Percentiles rank a stretch among this genome's conserved stretches.
Evolutionary conservation across 2,113 vertebrate genomes (phyloP).

Genomic region (Sphaerodactylus townsendi): DNA sequence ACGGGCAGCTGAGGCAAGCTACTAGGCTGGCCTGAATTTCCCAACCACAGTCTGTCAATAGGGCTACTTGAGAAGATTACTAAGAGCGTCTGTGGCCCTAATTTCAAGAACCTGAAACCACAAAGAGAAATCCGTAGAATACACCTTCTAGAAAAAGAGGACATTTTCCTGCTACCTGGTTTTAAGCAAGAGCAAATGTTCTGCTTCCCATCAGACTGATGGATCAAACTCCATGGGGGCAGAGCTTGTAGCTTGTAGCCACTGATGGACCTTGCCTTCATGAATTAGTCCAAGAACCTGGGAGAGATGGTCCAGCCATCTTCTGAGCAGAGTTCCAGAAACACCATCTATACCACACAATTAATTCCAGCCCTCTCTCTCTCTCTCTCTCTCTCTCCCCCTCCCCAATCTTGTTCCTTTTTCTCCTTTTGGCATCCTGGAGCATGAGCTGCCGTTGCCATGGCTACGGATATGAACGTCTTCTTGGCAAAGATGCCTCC

Average conservation of each 20-base stretch:
- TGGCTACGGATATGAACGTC: conserved; percentile 46
- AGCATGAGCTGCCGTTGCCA: conserved; percentile 42
- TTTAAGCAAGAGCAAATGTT: background rate
- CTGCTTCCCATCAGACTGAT: background rate
- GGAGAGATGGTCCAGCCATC: background rate
- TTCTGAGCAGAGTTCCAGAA: background rate
- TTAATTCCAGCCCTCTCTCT: background rate
- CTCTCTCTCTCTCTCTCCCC: no score
- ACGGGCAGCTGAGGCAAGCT: background rate
- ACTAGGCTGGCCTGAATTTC: background rate
- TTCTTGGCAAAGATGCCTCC: conserved; percentile 31
- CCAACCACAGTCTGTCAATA: background rate
- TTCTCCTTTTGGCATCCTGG: background rate
- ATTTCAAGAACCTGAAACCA: background rate
- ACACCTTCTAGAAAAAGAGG: background rate
- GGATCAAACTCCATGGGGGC: background rate
- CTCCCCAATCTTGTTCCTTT: background rate
- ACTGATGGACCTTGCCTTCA: no score
- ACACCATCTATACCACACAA: no score
- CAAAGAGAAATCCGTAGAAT: background rate
- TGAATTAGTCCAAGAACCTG: background rate
- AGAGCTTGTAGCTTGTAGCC: no score
- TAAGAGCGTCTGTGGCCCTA: background rate
- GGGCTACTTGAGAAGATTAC: background rate
- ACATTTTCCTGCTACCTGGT: background rate